phyloP scores from a whole-genome alignment of 1,140 invertebrate species.

The Drosophila ogumai region DNA sequence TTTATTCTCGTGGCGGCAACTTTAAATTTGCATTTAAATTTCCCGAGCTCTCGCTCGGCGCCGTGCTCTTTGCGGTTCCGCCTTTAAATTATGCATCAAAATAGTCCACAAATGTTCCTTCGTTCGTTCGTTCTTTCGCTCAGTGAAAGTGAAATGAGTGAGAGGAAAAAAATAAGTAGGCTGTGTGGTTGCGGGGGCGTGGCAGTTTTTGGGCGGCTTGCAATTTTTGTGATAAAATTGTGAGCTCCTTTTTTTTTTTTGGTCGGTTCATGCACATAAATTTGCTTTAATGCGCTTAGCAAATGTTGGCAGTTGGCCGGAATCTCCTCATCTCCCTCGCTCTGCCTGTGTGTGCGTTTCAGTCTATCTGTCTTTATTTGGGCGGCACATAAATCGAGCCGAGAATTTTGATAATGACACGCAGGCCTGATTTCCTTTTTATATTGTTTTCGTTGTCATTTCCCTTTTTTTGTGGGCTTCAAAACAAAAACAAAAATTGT shows the following conservation, averaged over 20 bases:
- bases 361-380: conserved; percentile 47
- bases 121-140: conserved; percentile 25
- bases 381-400: conserved; percentile 67
- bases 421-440: conserved; percentile 38
- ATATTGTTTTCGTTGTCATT: conserved; percentile 21
- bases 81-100: conserved; percentile 74
- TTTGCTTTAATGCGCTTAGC: conserved; percentile 75
- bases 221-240: conserved; percentile 67
- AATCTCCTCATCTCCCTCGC: background rate
- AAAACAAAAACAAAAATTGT: conserved; percentile 50
- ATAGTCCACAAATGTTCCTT: conserved; percentile 42
- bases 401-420: conserved; percentile 73
- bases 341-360: background rate
- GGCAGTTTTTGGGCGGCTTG: conserved; percentile 45
- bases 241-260: conserved; percentile 18
- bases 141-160: conserved; percentile 63
- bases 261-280: conserved; percentile 65
- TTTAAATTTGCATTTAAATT: conserved; percentile 71
- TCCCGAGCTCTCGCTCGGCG: conserved; percentile 10
- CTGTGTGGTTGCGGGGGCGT: conserved; percentile 33
- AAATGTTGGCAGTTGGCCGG: conserved; percentile 49
- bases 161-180: conserved; percentile 18
- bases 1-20: conserved; percentile 13
- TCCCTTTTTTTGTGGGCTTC: conserved; percentile 12
- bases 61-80: conserved; percentile 15